Conservation (phyloP, 1,140 invertebrate genomes). For the Ceratina calcarata region DNA sequence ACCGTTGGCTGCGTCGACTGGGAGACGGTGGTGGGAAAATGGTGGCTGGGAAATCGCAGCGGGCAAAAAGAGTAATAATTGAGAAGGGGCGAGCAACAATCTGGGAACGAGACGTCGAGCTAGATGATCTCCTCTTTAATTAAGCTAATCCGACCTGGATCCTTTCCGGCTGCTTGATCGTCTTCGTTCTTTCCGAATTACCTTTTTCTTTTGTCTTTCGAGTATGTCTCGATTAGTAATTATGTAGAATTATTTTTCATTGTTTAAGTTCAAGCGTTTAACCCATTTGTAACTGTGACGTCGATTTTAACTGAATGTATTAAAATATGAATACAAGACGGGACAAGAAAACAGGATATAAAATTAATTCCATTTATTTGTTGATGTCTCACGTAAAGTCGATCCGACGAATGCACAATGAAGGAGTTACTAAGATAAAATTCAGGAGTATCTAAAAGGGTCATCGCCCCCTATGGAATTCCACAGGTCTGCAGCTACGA, state of each 20-base stretch:
- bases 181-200: not conserved
- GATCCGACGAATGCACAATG: not conserved
- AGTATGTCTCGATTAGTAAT: too few species aligned
- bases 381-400: not conserved
- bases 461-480: slow-evolving; percentile 19
- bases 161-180: not conserved
- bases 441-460: too few species aligned
- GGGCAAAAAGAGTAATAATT: slow-evolving; percentile 11
- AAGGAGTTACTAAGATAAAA: not conserved
- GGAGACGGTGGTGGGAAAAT: not conserved
- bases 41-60: not conserved
- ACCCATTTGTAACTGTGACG: too few species aligned
- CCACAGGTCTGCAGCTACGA: not conserved
- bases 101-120: not conserved
- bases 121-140: slow-evolving; percentile 18
- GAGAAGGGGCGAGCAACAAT: not conserved
- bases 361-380: too few species aligned
- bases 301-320: too few species aligned
- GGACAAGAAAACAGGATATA: too few species aligned
- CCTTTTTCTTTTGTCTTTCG: not conserved
- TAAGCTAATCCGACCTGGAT: not conserved
- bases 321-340: too few species aligned
- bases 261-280: too few species aligned
- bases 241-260: too few species aligned
- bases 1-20: too few species aligned